Base-by-base conservation (phyloP, 2,888 invertebrate species). In the Patella pellucida region DNA sequence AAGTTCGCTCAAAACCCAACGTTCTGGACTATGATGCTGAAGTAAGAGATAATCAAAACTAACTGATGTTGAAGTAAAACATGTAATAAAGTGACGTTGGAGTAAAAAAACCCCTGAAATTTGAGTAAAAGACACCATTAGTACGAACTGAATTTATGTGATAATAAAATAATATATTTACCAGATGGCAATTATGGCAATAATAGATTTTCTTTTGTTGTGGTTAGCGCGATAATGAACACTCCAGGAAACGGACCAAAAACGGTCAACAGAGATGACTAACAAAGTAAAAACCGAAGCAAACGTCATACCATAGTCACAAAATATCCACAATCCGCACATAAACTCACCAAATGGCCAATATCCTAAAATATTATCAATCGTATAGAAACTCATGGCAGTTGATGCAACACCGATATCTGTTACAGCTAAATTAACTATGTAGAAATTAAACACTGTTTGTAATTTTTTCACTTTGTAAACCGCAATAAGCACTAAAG, bases 221-320 rank as follows among this genome's bases (percentile, higher is more conserved):
- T 87, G 84, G 77, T 86, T 79, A 3, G 74, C 71, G 12, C 84
- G 78, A 75, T 88, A 88, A 73, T 86, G 84, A 19, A 85, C 52
- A 27, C 81, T 81, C 86, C 86, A 86, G 11, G 80, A 81, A 16
- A 88, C 86, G 2, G 86, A 82, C 88, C 88, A 88, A 68, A 85
- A 85, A 68, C 89, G 79, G 80, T 89, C 89, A 9, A 85, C 68
- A 0, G 89, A 88, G 54, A 90, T 90, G 52, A 88, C 88, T 50
- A 89, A 85, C 12, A 90, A 81, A 1, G 90, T 90, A 80, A 89
- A 89, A 67, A 90, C 90, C 0, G 88, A 88, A 16, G 90, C 89
- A 76, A 90, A 90, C 14, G 90, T 90, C 89, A 89, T 89, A 31
- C 87, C 89, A 79, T 90, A 90, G 78, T 90, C 90, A 78, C 85